phyloP scores from a whole-genome alignment of 2,797 vertebrate genomes.

The Sebastes hubbsi region DNA sequence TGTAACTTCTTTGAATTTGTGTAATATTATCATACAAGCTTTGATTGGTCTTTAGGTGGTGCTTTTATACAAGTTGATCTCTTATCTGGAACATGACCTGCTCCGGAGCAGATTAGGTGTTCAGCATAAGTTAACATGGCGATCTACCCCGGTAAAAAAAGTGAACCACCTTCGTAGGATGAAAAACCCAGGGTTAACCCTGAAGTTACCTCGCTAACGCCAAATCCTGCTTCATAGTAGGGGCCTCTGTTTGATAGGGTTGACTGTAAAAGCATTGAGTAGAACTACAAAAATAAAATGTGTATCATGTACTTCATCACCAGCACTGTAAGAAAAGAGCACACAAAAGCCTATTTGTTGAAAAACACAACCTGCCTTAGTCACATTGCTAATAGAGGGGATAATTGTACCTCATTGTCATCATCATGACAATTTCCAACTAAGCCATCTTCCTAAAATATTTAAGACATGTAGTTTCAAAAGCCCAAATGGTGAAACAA shows the following conservation, averaged over 20 bases:
- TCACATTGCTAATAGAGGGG: neutral
- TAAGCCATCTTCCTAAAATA: neutral
- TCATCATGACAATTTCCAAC: neutral
- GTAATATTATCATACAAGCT: no score
- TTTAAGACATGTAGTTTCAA: constrained; percentile 1
- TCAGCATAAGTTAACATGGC: no score
- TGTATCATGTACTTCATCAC: neutral
- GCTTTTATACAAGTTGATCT: no score
- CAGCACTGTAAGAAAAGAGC: neutral
- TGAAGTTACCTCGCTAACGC: no score
- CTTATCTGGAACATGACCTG: no score
- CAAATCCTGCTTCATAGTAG: no score
- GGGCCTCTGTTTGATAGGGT: neutral
- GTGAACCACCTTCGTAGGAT: no score
- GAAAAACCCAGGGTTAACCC: no score
- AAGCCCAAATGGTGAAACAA: neutral
- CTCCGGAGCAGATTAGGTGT: no score
- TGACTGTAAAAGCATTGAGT: neutral
- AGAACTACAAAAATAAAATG: neutral
- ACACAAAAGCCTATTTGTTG: neutral
- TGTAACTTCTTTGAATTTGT: no score
- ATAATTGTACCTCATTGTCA: constrained; percentile 12
- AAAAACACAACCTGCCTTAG: neutral
- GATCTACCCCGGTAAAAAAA: no score
- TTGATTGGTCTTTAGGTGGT: no score